Percentiles rank a stretch among this genome's conserved stretches.
These are phyloP conservation scores for Agrochola litura DNA, from an alignment of 2,888 invertebrate species.

Conservation along the genomic window DNA sequence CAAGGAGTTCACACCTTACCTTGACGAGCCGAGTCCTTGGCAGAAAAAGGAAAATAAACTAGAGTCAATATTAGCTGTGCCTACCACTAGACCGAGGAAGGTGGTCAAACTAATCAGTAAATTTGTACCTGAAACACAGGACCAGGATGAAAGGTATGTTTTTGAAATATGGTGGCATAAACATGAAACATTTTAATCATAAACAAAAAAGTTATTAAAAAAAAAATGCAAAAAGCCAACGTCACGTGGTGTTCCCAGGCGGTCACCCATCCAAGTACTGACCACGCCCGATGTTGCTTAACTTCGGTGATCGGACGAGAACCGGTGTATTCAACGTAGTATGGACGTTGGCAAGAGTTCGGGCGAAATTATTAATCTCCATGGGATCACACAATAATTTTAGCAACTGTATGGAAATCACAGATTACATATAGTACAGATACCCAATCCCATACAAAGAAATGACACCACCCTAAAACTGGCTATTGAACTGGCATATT, in stretches of 20 bases:
- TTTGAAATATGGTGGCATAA: background rate
- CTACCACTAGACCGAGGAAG: slow-evolving; percentile 75
- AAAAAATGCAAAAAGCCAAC: slow-evolving; percentile 28
- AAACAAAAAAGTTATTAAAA: background rate
- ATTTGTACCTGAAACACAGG: slow-evolving; percentile 84
- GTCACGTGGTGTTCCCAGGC: slow-evolving; percentile 85
- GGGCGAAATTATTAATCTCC: too few species aligned
- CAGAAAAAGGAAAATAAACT: slow-evolving; percentile 76
- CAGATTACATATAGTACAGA: too few species aligned
- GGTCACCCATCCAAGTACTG: slow-evolving; percentile 89
- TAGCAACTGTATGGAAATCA: too few species aligned
- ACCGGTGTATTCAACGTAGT: slow-evolving; percentile 85
- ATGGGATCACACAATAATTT: too few species aligned
- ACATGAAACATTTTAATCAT: background rate
- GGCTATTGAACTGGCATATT: too few species aligned
- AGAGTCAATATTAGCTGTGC: slow-evolving; percentile 75
- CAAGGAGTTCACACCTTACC: slow-evolving; percentile 72
- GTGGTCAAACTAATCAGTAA: slow-evolving; percentile 82
- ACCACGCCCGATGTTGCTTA: slow-evolving; percentile 88
- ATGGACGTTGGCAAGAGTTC: slow-evolving; percentile 66
- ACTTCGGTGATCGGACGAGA: slow-evolving; percentile 89
- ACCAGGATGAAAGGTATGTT: slow-evolving; percentile 81
- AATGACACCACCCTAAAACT: too few species aligned
- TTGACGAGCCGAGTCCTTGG: slow-evolving; percentile 79
- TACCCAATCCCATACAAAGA: too few species aligned